Percentiles rank a stretch among this genome's conserved stretches.
Evolutionary conservation across 2,888 invertebrate genomes (phyloP).

Genomic region (Chaitophorus viminalis): DNA sequence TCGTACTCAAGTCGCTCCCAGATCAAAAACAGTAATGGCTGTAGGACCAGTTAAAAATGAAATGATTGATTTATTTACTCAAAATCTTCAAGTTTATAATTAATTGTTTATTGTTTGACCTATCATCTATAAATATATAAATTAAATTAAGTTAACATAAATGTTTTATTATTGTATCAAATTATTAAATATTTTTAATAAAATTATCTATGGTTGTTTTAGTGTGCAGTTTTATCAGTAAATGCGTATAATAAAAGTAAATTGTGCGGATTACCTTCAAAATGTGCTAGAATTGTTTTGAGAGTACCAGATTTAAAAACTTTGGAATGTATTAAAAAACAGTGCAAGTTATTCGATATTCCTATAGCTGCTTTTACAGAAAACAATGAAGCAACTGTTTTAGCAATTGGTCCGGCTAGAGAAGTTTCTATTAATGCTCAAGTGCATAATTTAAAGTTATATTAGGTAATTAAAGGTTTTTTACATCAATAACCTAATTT

Average conservation of each 20-base stretch:
- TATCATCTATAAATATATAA: background rate
- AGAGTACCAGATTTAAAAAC: conserved; percentile 42
- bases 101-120: background rate
- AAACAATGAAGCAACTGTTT: conserved; percentile 74
- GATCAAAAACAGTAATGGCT: conserved; percentile 89
- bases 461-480: conserved; percentile 66
- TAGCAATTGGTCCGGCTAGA: conserved; percentile 92
- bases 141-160: background rate
- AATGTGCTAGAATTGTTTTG: conserved; percentile 53
- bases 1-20: conserved; percentile 89
- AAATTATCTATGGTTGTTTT: conserved; percentile 41
- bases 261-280: conserved; percentile 19
- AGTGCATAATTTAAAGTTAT: conserved; percentile 87
- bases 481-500: no score
- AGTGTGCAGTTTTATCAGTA: conserved; percentile 49
- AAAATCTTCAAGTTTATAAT: background rate
- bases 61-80: conserved; percentile 72
- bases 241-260: conserved; percentile 37
- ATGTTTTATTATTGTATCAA: background rate
- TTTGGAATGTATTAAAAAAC: conserved; percentile 34
- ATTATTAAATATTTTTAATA: conserved; percentile 13
- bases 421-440: conserved; percentile 80
- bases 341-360: conserved; percentile 39
- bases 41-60: conserved; percentile 87
- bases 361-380: conserved; percentile 35